A percentile compares a stretch with the other conserved stretches of the same genome.
Conservation (phyloP, 2,113 vertebrate species). For the Pithys albifrons region DNA sequence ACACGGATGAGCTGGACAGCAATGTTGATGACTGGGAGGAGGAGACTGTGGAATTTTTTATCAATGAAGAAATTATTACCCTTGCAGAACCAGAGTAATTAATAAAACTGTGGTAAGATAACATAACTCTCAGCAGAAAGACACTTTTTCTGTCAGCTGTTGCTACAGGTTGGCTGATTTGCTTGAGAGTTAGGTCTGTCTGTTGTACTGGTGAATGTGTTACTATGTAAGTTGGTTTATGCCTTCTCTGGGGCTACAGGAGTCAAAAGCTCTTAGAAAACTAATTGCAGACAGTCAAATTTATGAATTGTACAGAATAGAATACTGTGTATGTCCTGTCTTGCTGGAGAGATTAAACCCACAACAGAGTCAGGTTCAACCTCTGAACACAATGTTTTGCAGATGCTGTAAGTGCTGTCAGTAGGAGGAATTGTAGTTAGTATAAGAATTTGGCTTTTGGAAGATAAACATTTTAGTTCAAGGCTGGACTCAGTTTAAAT, state of each 20-base stretch:
- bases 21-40: slow-evolving; percentile 99
- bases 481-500: background rate
- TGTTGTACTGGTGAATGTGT: background rate
- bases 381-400: background rate
- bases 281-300: background rate
- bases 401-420: background rate
- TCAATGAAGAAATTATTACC: slow-evolving; percentile 98
- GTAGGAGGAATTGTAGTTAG: background rate
- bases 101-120: slow-evolving; percentile 69
- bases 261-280: background rate
- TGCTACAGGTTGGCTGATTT: background rate
- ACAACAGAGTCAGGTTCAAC: background rate
- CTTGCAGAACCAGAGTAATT: slow-evolving; percentile 89
- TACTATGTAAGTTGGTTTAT: background rate
- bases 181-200: background rate
- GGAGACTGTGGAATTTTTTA: slow-evolving; percentile 99
- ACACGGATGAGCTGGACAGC: slow-evolving; percentile 95
- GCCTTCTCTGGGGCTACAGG: background rate
- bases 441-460: background rate
- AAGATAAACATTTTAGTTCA: background rate
- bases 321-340: background rate
- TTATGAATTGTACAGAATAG: background rate
- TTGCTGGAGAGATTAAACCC: background rate
- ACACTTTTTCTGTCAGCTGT: background rate
- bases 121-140: background rate